Evolutionary conservation across 2,113 vertebrate species (phyloP), one percentile per base, ranked within the genome.

Genomic region (Indicator indicator): DNA sequence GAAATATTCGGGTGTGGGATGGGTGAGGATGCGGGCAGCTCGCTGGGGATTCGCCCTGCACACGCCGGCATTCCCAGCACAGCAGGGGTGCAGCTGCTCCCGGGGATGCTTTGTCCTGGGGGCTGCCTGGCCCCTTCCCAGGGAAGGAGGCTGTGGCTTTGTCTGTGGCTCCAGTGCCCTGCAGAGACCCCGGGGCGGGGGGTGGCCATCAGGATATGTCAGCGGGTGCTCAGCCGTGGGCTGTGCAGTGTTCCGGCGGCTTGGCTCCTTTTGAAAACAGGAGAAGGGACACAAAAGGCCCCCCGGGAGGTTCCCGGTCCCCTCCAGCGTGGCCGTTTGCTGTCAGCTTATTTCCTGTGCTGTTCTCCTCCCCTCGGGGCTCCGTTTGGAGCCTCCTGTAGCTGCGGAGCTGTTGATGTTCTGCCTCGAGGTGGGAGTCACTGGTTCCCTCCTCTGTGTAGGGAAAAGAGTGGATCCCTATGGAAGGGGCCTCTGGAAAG

Each of bases 151-250:
- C 6, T 8, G 28, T 14, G 64, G 55, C 18, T 2, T 6, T 0
- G 1, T n/a, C 30, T 38, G n/a, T 16, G 2, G 1, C 46, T 42
- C 19, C 0, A 0, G 56, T 7, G 24, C 26, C 14, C 50, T 40
- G 36, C 14, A 8, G 54, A 24, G 20, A 0, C 28, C 36, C 55
- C 28, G 0, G 3, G 58, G 60, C 33, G 19, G 19, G 40, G 4
- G 3, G 12, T 6, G 21, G 54, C 24, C 30, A n/a, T 6, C 2
- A 6, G 55, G 89, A 32, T 3, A 26, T 16, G 40, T 12, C 55
- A 1, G 11, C 0, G 4, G 62, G 54, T 62, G 44, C 70, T 75
- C 76, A 44, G 56, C 63, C 13, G 0, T 2, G 21, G 83, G 56
- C 42, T 68, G 40, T 67, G 71, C 42, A 23, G 10, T 13, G 56